phyloP scores from a whole-genome alignment of 2,888 invertebrate genomes.

The Pachymerium ferrugineum region DNA sequence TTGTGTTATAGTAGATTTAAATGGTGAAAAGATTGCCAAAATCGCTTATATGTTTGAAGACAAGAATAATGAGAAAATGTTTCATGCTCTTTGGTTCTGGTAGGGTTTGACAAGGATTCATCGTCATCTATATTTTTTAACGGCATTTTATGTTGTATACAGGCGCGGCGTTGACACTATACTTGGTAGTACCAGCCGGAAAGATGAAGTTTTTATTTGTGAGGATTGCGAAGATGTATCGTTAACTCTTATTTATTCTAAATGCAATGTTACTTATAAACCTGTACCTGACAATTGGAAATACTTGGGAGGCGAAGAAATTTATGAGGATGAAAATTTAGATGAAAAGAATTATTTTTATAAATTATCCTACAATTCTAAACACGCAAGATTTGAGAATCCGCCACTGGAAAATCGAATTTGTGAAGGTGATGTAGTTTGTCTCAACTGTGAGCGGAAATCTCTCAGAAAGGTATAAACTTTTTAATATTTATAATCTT shows the following conservation, averaged over 20 bases:
- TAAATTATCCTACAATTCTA: constrained; percentile 44
- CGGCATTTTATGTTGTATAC: background rate
- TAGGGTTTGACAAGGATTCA: constrained; percentile 39
- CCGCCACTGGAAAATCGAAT: constrained; percentile 40
- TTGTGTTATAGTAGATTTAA: constrained; percentile 66
- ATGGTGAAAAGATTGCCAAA: constrained; percentile 61
- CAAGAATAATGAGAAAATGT: constrained; percentile 54
- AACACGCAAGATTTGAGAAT: constrained; percentile 49
- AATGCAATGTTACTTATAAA: constrained; percentile 43
- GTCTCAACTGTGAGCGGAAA: constrained; percentile 41
- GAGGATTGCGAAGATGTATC: constrained; percentile 68
- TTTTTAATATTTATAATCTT: too few species aligned
- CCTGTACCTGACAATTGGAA: constrained; percentile 59
- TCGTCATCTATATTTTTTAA: background rate
- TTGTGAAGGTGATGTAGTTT: constrained; percentile 39
- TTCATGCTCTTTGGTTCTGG: constrained; percentile 67
- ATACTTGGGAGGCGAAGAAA: constrained; percentile 56
- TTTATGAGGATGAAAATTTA: constrained; percentile 39
- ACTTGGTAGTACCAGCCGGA: constrained; percentile 71
- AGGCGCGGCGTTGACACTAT: constrained; percentile 66
- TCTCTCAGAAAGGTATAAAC: constrained; percentile 42
- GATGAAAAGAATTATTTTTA: constrained; percentile 26
- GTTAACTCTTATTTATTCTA: constrained; percentile 50
- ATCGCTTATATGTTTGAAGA: constrained; percentile 71
- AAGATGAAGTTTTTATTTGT: constrained; percentile 43